Evolutionary conservation across 2,113 vertebrate species (phyloP).

Genomic region (Eptatretus burgeri): DNA sequence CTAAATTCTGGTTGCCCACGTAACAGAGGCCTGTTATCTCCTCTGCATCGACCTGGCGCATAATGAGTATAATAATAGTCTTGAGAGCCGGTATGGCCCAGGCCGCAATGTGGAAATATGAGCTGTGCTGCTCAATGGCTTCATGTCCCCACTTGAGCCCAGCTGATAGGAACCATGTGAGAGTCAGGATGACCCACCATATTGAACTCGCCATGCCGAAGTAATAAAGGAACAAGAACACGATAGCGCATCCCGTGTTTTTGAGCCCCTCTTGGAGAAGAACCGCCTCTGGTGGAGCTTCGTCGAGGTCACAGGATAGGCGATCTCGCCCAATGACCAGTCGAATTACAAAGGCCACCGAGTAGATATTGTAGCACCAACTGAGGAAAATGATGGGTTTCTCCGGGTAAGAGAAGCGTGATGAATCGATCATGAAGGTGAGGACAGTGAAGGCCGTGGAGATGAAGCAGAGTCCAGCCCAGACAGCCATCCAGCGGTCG

Average conservation of each 20-base stretch:
- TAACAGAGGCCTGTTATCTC: constrained; percentile 80
- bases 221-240: constrained; percentile 96
- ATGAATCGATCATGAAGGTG: constrained; percentile 82
- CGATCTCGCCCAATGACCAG: constrained; percentile 78
- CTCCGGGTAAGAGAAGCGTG: constrained; percentile 82
- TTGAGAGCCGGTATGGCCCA: constrained; percentile 93
- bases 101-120: constrained; percentile 90
- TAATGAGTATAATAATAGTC: constrained; percentile 90
- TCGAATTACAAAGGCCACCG: constrained; percentile 80
- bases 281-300: constrained; percentile 46
- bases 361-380: constrained; percentile 99
- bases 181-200: constrained; percentile 95
- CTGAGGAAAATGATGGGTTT: constrained; percentile 92
- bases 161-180: constrained; percentile 90
- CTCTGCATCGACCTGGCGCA: constrained; percentile 76
- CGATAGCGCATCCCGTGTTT: constrained; percentile 94
- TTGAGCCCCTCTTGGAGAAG: constrained; percentile 92
- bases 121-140: constrained; percentile 97
- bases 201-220: constrained; percentile 99
- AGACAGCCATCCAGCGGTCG: constrained; percentile 89
- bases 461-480: constrained; percentile 83
- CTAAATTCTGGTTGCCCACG: constrained; percentile 69
- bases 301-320: constrained; percentile 92
- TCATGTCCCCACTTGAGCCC: constrained; percentile 96
- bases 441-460: constrained; percentile 84